Evolutionary conservation across 2,797 vertebrate species (phyloP), one percentile per base, ranked within the genome.

Genomic region (Petrocephalus schoutedeni): DNA sequence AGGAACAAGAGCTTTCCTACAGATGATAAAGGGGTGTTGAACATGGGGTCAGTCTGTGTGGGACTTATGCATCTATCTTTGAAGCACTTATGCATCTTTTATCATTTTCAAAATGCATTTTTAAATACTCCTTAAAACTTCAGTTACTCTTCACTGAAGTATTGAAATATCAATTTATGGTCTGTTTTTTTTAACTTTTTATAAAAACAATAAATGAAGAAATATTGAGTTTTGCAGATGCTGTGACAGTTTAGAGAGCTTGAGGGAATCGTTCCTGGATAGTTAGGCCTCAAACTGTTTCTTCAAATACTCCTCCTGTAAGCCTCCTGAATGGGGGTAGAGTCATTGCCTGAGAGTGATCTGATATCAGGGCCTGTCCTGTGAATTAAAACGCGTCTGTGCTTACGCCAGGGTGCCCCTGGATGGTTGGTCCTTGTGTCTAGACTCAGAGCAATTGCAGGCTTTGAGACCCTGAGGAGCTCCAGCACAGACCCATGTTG

Each of bases 381-480:
- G 45, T 51, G 41, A 9, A 2, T 51, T 21, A 21, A 51, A 10
- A 21, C 45, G 4, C 53, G 4, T 21, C 49, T 14, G 21, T 51
- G 45, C n/a, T 54, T 23, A 82, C 9, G 9, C 41, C 19, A 21
- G 19, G 49, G 77, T 51, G 77, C 41, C 49, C 49, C 77, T 51
- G 12, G 53, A 7, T 85, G 83, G 23, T 28, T 16, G 53, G 84
- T 49, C 58, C 59, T 23, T 51, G 36, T 56, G 58, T 86, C 23
- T 49, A 58, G n/a, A 67, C 59, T 41, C 19, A 51, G 19, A 64
- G 87, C 53, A 49, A 23, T 28, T 54, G 23, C 84, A 86, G 89
- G 89, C 89, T 88, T 86, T 89, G 82, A 87, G 89, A 89, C 89
- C 89, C 89, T 82, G 89, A 86, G 87, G 89, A 88, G 58, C 3